These are phyloP conservation scores for Pangasianodon hypophthalmus DNA, from an alignment of 2,113 vertebrate genomes.

Conservation along the genomic window DNA sequence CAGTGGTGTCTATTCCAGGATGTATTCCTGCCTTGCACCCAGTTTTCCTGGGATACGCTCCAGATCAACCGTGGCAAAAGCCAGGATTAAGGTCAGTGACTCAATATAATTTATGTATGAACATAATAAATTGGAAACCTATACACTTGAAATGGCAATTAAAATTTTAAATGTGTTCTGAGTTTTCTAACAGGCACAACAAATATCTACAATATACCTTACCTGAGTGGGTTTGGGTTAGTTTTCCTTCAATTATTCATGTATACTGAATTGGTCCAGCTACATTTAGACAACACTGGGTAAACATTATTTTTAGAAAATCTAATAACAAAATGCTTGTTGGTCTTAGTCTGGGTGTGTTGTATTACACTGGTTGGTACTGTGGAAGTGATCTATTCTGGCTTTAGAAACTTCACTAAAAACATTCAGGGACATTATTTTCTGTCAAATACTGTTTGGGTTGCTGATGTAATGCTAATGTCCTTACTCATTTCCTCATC, in stretches of 20 bases:
- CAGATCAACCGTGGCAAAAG: not conserved
- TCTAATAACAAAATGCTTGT: not conserved
- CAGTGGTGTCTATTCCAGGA: not conserved
- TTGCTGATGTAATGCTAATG: constrained; percentile 14
- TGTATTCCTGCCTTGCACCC: not conserved
- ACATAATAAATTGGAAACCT: not conserved
- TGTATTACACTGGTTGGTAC: not conserved
- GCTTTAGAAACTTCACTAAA: not conserved
- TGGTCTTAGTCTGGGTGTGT: not conserved
- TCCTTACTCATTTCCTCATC: not conserved
- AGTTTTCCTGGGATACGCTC: not conserved
- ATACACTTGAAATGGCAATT: not conserved
- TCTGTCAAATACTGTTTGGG: not conserved
- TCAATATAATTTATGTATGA: not conserved
- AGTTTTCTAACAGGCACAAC: not conserved
- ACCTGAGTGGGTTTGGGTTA: not conserved
- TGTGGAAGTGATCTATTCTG: not conserved
- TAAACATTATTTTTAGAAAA: not conserved
- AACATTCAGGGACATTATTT: not conserved
- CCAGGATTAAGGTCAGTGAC: not conserved
- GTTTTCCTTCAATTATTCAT: not conserved
- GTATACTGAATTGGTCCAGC: not conserved
- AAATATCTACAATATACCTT: not conserved
- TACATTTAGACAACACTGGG: not conserved
- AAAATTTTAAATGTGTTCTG: not conserved